Base-by-base conservation (phyloP, 30 jellyfish, hydroid and myxozoan genomes). In the Chrysaora quinquecirrha region DNA sequence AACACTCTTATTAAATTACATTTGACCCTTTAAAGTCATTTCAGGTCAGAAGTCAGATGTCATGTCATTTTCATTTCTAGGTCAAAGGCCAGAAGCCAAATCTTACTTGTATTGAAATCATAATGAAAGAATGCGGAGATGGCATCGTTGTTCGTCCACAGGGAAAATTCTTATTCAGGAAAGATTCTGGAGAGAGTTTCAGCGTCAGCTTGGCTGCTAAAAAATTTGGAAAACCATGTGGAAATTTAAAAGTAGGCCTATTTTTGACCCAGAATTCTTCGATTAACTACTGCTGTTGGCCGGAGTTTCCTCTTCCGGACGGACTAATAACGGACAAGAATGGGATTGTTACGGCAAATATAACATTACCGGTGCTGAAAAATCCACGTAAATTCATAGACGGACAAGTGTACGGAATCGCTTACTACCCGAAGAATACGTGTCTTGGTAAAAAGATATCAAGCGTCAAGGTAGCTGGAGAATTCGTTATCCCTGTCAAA, bases 381-480 rank as follows among this genome's bases (percentile, higher is more conserved):
- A 16, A 80, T 0, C 90, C 90, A 32, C 48, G 90, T 30, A 70
- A 68, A 49, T n/a, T 80, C 34, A 32, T 66, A 22, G 90, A 80
- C 32, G 90, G 90, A 23, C 90, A 80, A 34, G 52, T 67, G 11
- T 80, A 80, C 58, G 21, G 75, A 62, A 62, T 77, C 6, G 79
- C 70, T n/a, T 77, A 77, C 58, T 77, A 21, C 30, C 70, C 64
- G 12, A 64, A 34, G 20, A 62, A 61, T 18, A 56, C 76, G 58
- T 31, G 22, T n/a, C 20, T 70, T 34, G 82, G 30, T 19, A 33
- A 34, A 38, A 47, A 27, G 50, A 19, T 38, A 16, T 12, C 22
- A 0, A 38, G 35, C 9, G 34, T 31, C 19, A 31, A 9, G 2
- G 43, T 70, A 9, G 67, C 68, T 9, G 47, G 35, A 0, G 56